Evolutionary conservation across 2,888 invertebrate species (phyloP).

Genomic region (Noctua comes): DNA sequence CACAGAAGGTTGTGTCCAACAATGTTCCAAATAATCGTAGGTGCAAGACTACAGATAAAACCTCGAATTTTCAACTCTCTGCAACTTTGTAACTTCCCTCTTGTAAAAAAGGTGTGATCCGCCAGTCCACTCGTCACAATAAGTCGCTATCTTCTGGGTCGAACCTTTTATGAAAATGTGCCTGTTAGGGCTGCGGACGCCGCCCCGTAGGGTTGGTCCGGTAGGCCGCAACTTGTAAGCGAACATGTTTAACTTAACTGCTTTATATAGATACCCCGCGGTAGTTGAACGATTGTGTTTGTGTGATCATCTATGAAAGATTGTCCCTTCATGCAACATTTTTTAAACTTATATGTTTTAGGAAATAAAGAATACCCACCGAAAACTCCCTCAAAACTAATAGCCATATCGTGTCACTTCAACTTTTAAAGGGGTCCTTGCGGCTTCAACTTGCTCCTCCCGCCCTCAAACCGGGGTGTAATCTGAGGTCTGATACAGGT

Average conservation of each 20-base stretch:
- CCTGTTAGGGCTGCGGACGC: constrained; percentile 4
- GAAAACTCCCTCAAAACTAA: not conserved
- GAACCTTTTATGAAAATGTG: constrained; percentile 59
- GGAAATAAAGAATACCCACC: not conserved
- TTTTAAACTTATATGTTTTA: not conserved
- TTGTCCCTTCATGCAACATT: not conserved
- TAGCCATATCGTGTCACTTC: not conserved
- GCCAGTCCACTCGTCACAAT: constrained; percentile 20
- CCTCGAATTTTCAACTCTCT: not conserved
- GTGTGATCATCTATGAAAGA: not conserved
- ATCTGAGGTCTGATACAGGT: constrained; percentile 46
- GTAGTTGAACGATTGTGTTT: not conserved
- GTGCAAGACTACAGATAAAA: not conserved
- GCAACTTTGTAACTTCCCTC: not conserved
- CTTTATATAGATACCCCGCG: not conserved
- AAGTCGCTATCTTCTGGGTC: constrained; percentile 31
- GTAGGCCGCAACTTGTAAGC: constrained; percentile 25
- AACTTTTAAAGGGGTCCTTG: constrained; percentile 21
- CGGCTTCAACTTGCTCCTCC: constrained; percentile 20
- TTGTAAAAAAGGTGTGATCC: constrained; percentile 14
- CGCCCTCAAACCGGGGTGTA: constrained; percentile 10
- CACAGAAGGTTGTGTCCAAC: not conserved
- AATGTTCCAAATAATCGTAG: not conserved
- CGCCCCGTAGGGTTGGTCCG: not conserved
- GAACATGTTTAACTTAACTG: not conserved